Percentiles rank a stretch among this genome's conserved stretches.
Evolutionary conservation across 2,797 vertebrate species (phyloP).

Genomic region (Hephaestus fuliginosus): DNA sequence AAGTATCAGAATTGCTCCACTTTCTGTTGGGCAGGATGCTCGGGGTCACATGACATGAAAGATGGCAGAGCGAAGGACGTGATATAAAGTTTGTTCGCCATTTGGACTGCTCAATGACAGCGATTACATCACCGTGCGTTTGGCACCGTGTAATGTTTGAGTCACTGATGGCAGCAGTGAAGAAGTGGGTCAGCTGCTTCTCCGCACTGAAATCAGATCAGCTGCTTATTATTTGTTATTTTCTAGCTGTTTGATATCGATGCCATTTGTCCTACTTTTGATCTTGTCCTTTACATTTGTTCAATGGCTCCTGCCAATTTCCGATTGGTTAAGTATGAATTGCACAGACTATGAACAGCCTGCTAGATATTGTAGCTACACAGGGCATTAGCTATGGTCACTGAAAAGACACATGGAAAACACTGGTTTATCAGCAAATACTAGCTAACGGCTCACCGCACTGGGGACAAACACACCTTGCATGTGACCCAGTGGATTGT

Average conservation of each 20-base stretch:
- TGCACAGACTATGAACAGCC: neutral
- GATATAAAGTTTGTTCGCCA: slow-evolving; percentile 37
- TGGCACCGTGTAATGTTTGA: slow-evolving; percentile 53
- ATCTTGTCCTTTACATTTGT: neutral
- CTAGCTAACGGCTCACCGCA: neutral
- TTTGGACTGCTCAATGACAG: slow-evolving; percentile 41
- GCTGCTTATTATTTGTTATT: slow-evolving; percentile 27
- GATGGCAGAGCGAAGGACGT: slow-evolving; percentile 9
- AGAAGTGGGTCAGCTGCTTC: slow-evolving; percentile 65
- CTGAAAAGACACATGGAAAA: neutral
- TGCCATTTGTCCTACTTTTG: neutral
- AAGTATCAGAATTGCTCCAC: neutral
- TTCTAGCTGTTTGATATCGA: neutral
- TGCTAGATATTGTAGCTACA: slow-evolving; percentile 1
- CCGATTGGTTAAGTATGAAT: neutral
- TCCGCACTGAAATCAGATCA: slow-evolving; percentile 27
- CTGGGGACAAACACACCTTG: neutral
- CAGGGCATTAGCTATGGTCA: neutral
- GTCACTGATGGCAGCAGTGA: slow-evolving; percentile 44
- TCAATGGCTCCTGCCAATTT: neutral
- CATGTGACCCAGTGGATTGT: neutral
- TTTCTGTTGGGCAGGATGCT: slow-evolving; percentile 12
- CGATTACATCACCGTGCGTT: slow-evolving; percentile 39
- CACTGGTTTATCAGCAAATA: neutral
- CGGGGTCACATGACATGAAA: neutral